A percentile compares a stretch with the other conserved stretches of the same genome.
phyloP scores from a whole-genome alignment of 2,113 vertebrate species.

The Aegithalos caudatus region DNA sequence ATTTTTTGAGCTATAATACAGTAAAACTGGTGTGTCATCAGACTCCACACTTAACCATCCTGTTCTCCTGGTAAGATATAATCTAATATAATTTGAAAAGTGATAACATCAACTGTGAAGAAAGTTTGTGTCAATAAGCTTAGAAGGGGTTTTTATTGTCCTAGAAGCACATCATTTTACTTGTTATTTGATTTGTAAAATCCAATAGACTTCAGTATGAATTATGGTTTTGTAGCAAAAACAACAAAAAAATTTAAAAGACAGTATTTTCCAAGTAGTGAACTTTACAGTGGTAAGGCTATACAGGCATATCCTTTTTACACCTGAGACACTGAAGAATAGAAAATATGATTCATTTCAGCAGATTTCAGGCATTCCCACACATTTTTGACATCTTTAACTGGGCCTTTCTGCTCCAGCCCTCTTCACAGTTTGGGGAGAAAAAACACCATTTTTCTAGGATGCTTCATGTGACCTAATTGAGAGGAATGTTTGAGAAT shows the following conservation, averaged over 20 bases:
- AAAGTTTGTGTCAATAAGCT: constrained; percentile 11
- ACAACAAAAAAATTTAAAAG: neutral
- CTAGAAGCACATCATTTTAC: neutral
- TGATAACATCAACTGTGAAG: neutral
- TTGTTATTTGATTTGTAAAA: neutral
- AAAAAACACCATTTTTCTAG: neutral
- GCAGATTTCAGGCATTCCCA: neutral
- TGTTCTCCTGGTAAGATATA: neutral
- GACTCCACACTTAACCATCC: neutral
- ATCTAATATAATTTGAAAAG: neutral
- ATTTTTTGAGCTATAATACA: neutral
- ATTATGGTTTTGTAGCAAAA: neutral
- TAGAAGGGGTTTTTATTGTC: neutral
- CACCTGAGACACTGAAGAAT: neutral
- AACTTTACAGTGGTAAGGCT: neutral
- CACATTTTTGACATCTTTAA: neutral
- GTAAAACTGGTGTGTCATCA: neutral
- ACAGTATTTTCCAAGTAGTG: neutral
- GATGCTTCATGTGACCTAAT: neutral
- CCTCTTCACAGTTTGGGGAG: neutral
- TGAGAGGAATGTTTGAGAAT: neutral
- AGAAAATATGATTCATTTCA: neutral
- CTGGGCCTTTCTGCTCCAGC: neutral
- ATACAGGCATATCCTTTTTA: neutral
- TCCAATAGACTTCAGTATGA: neutral